phyloP scores from a whole-genome alignment of 1,140 invertebrate genomes.

The Diploscapter pachys region DNA sequence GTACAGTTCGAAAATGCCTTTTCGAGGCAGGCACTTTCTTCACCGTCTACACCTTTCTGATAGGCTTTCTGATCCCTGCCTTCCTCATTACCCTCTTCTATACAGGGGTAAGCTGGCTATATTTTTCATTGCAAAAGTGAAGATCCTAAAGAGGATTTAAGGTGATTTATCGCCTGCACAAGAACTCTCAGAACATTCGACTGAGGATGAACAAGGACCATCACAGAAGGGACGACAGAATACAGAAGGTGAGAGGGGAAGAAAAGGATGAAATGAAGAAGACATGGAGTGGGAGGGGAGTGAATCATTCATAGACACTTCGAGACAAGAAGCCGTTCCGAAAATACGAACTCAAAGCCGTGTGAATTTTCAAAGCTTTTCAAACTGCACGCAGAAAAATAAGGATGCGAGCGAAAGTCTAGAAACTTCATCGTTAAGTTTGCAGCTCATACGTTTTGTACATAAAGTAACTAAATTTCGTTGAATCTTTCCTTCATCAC shows the following conservation, averaged over 20 bases:
- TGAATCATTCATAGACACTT: no score
- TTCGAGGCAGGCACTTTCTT: slow-evolving; percentile 51
- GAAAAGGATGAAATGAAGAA: no score
- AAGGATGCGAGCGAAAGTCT: no score
- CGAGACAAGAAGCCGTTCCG: no score
- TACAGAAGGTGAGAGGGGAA: not conserved
- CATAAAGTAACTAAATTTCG: no score
- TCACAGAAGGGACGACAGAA: slow-evolving; percentile 2
- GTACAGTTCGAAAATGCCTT: slow-evolving; percentile 45
- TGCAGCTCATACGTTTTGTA: no score
- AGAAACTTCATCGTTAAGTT: no score
- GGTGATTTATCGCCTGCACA: slow-evolving; percentile 31
- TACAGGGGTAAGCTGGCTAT: slow-evolving; percentile 30
- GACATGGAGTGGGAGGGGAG: no score
- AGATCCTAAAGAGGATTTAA: not conserved
- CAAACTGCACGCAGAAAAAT: no score
- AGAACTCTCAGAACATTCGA: slow-evolving; percentile 25
- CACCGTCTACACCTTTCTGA: slow-evolving; percentile 53
- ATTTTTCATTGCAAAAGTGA: not conserved
- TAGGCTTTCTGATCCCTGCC: slow-evolving; percentile 54
- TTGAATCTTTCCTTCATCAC: no score
- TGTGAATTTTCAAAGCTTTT: no score
- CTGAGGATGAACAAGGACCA: slow-evolving; percentile 28
- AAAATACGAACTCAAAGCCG: no score
- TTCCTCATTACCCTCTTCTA: slow-evolving; percentile 54